Evolutionary conservation across 2,888 invertebrate species (phyloP), one percentile per base, ranked within the genome.

Genomic region (Linyphia triangularis): DNA sequence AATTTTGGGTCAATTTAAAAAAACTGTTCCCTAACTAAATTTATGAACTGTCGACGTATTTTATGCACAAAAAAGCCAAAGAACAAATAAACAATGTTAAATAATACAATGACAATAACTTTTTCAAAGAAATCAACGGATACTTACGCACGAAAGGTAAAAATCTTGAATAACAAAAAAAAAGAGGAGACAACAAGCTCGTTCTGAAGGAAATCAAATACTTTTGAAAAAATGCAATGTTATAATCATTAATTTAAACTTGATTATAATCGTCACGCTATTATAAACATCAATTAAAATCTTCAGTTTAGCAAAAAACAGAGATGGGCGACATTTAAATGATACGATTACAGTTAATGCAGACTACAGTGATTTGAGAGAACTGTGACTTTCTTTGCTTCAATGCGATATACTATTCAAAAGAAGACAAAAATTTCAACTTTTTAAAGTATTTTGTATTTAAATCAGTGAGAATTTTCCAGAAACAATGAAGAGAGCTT

Each of bases 271-370:
- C 61, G 61, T 77, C 40, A 77, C 40, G 40, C 40, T 40, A 40
- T 40, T 26, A 77, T 63, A 77, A 77, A 77, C 77, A 77, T 63
- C 24, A 37, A 63, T 61, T 77, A 63, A n/a, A 77, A 37, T 30
- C 30, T 59, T 16, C 24, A 37, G 43, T 43, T 43, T 51, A 40
- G 37, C 26, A 26, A 37, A 77, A 77, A 77, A 63, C 61, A 77
- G 37, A 72, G 72, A 73, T 73, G 51, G 77, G 77, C 77, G 77
- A 77, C 77, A 63, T 57, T 37, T 63, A n/a, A 37, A 77, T 19
- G 9, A 16, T 22, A 61, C 77, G 33, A 22, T 77, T 22, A 61
- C 63, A 63, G 77, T 63, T 77, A 77, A 70, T 70, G 28, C 26
- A 69, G 28, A 40, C 10, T 40, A 9, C 19, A 37, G 33, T 24